Base-by-base conservation (phyloP, 2,797 vertebrate species). In the Luscinia megarhynchos region DNA sequence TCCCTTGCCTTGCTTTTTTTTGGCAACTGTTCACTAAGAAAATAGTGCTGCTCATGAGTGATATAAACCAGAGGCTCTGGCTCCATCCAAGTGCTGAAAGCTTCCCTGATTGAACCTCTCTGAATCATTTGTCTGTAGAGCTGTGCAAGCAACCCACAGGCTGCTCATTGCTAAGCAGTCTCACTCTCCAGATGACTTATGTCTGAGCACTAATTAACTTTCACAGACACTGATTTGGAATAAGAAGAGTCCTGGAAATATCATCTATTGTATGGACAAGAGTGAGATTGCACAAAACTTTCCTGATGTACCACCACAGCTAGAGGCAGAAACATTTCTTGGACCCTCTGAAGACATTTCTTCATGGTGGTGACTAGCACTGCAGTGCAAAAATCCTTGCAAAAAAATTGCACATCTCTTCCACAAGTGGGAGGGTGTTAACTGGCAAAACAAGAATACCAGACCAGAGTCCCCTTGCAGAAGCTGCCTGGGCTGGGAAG, bases 101-200 rank as follows among this genome's bases (percentile, higher is more conserved):
- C 48, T 88, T 91, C 70, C n/a, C 40, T 86, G 81, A 53, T 48
- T 32, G 34, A 89, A 93, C 48, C 20, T 82, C 70, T 70, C 75
- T 69, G 74, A 50, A 87, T 67, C 53, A 67, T 73, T 87, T 76
- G 57, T 66, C 77, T 81, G 84, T 24, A 70, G 61, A 94, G 38
- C 19, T 89, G 55, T 77, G 34, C 80, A 80, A 79, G 64, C 48
- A 89, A 54, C 41, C 41, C 75, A 80, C 82, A 92, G 75, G 54
- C 46, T 74, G 68, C 72, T 93, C 80, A 82, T 69, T 88, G 77
- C 70, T 79, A 46, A 91, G 45, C 57, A 89, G 77, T 61, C 80
- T 70, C 51, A 34, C 24, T 84, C 74, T 82, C 59, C 59, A 84
- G 67, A 89, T 57, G 57, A 84, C 41, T 89, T 81, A 53, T 40